Percentiles rank a stretch among this genome's conserved stretches.
These are phyloP conservation scores for Panthera leo DNA, from an alignment of 2,113 vertebrate genomes.

Conservation along the genomic window DNA sequence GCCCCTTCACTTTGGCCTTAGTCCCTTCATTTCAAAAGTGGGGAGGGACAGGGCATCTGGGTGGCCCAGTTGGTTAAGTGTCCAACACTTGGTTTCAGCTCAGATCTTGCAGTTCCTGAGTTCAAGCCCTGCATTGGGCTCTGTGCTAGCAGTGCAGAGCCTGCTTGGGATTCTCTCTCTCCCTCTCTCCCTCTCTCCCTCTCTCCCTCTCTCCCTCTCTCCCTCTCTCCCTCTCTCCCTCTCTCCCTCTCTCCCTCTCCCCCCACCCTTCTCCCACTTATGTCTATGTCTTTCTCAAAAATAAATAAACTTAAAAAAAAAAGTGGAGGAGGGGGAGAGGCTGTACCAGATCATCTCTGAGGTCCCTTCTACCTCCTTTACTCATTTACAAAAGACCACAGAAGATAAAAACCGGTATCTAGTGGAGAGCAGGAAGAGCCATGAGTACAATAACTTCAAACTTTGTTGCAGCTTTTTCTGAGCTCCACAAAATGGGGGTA, in stretches of 20 bases:
- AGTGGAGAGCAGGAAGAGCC: neutral
- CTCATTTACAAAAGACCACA: neutral
- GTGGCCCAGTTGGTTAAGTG: no score
- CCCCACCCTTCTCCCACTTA: no score
- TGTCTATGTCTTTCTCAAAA: no score
- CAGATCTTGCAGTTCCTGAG: no score
- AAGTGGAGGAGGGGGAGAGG: no score
- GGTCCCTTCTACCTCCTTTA: neutral
- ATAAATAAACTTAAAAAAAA: no score
- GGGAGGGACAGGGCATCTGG: neutral
- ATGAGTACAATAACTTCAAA: neutral
- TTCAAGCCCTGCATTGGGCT: no score
- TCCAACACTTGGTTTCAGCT: no score
- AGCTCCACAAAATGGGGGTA: neutral
- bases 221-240: rapidly evolving
- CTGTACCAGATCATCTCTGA: neutral
- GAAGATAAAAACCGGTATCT: neutral
- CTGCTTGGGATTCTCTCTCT: no score
- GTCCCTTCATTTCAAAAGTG: neutral
- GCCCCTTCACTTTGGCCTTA: neutral
- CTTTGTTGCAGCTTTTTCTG: neutral
- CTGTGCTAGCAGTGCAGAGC: no score
- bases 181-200: rapidly evolving
- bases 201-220: rapidly evolving
- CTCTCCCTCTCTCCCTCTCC: no score